phyloP scores from a whole-genome alignment of 2,888 invertebrate genomes.

The Microplitis manilae region DNA sequence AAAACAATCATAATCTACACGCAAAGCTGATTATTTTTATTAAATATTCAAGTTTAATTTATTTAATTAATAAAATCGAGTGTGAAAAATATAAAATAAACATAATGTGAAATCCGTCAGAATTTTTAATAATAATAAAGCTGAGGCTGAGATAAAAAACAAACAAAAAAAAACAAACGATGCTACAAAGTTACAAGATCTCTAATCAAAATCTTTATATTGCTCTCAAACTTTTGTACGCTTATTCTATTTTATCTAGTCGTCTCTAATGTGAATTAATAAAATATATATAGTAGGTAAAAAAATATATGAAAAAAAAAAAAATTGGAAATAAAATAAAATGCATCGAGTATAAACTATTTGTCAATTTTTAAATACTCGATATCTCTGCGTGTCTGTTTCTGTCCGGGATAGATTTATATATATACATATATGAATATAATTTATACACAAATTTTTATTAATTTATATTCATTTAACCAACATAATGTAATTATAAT shows the following conservation, averaged over 20 bases:
- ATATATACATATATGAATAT: not conserved
- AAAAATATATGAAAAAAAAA: slow-evolving; percentile 25
- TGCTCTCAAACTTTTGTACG: slow-evolving; percentile 56
- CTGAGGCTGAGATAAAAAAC: slow-evolving; percentile 25
- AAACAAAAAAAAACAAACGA: slow-evolving; percentile 23
- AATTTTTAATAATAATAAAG: not conserved
- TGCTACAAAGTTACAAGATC: slow-evolving; percentile 42
- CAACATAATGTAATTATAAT: not conserved
- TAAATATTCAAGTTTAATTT: not conserved
- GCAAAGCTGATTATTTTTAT: not conserved
- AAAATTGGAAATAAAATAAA: not conserved
- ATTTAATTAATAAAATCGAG: not conserved
- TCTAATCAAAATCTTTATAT: slow-evolving; percentile 55
- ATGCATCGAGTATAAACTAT: not conserved
- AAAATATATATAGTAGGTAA: slow-evolving; percentile 23
- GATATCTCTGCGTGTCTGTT: not conserved
- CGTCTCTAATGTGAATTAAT: slow-evolving; percentile 37
- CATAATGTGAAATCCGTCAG: not conserved
- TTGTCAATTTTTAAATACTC: not conserved
- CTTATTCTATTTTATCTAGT: slow-evolving; percentile 50
- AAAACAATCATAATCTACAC: slow-evolving; percentile 39
- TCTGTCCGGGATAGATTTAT: no score
- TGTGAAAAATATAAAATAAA: not conserved
- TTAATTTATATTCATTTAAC: not conserved
- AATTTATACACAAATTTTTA: not conserved